phyloP scores from a whole-genome alignment of 2,113 vertebrate genomes.

The Varanus komodoensis region DNA sequence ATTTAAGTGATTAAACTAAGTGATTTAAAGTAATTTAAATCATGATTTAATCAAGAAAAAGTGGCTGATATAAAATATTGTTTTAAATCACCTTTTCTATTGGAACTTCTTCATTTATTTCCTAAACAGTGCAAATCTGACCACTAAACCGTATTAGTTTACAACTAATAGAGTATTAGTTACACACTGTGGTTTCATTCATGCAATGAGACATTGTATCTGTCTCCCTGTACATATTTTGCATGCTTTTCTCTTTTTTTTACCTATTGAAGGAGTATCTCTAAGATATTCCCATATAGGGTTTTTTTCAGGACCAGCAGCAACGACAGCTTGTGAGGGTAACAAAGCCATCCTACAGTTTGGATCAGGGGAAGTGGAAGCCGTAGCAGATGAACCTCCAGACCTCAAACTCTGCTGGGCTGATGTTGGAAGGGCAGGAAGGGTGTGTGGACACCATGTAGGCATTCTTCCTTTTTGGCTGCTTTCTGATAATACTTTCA shows the following conservation, averaged over 20 bases:
- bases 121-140: neutral
- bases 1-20: neutral
- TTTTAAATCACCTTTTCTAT: neutral
- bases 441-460: too few relatives aligned
- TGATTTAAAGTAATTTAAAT: conserved; percentile 1
- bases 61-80: neutral
- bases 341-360: too few relatives aligned
- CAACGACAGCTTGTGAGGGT: neutral
- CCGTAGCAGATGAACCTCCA: neutral
- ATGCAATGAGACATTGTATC: neutral
- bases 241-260: neutral
- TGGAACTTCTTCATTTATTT: neutral
- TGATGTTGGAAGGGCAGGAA: neutral
- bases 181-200: neutral
- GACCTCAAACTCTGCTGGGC: neutral
- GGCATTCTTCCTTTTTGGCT: neutral
- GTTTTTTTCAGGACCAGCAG: neutral
- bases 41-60: neutral
- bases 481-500: neutral
- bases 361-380: neutral
- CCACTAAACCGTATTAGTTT: neutral
- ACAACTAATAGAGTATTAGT: neutral
- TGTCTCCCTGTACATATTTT: neutral
- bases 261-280: neutral
- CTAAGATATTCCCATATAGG: neutral